phyloP scores from a whole-genome alignment of 2,797 vertebrate genomes.

The Sebastes cheni region DNA sequence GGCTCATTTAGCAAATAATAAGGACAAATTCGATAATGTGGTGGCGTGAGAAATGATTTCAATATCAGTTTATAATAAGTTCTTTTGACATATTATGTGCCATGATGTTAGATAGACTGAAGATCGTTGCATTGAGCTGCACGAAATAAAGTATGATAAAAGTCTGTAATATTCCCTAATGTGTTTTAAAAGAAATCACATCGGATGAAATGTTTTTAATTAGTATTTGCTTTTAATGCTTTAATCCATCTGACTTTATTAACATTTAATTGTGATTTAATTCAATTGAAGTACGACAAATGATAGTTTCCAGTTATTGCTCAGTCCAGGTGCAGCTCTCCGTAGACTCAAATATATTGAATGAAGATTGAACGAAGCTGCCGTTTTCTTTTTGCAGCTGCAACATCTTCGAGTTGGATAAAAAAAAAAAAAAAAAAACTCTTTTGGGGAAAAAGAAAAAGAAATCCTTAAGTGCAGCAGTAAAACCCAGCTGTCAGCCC shows the following conservation, averaged over 20 bases:
- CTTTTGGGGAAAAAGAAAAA: neutral
- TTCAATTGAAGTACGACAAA: neutral
- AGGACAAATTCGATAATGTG: neutral
- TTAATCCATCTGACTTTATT: neutral
- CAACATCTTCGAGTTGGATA: neutral
- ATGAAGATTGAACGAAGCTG: neutral
- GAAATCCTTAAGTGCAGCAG: neutral
- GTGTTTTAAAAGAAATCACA: neutral
- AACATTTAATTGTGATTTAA: neutral
- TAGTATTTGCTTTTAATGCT: neutral
- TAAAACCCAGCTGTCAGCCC: neutral
- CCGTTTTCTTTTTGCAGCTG: neutral
- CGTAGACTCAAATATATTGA: neutral
- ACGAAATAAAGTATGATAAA: neutral
- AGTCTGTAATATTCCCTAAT: neutral
- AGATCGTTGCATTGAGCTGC: neutral
- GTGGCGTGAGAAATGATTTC: neutral
- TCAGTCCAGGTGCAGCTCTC: neutral
- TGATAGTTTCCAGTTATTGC: neutral
- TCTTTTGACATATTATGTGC: neutral
- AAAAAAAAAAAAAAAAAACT: neutral
- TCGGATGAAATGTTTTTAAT: neutral
- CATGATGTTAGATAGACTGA: neutral
- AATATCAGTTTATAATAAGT: neutral
- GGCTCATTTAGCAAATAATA: neutral